Percentiles rank a stretch among this genome's conserved stretches.
These are phyloP conservation scores for Xanthia togata DNA, from an alignment of 2,888 invertebrate species.

Conservation along the genomic window DNA sequence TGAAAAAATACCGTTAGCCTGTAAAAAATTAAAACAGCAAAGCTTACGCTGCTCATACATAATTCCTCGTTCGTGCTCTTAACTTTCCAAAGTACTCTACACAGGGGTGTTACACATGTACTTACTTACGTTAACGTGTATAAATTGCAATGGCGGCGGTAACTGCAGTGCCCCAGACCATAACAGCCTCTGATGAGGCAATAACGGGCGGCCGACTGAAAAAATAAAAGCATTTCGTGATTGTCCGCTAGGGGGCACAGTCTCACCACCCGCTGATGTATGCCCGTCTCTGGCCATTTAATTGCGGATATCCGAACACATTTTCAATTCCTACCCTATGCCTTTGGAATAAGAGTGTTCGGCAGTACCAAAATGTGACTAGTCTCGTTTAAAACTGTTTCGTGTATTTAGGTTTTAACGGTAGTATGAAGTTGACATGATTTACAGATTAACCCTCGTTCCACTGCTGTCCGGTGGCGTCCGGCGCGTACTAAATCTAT, in stretches of 20 bases:
- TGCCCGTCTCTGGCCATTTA: constrained; percentile 70
- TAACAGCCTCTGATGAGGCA: constrained; percentile 84
- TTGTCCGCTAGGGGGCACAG: constrained; percentile 76
- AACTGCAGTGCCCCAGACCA: constrained; percentile 74
- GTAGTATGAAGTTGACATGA: constrained; percentile 64
- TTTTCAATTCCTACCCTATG: constrained; percentile 55
- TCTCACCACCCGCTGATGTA: constrained; percentile 73
- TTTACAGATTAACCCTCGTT: constrained; percentile 63
- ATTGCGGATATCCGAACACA: constrained; percentile 74
- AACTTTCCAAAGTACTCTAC: constrained; percentile 34
- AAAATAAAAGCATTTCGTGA: constrained; percentile 89
- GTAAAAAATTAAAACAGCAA: constrained; percentile 13
- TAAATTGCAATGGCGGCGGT: constrained; percentile 69
- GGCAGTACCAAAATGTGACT: constrained; percentile 20
- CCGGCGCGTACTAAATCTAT: constrained; percentile 41
- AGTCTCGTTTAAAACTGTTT: constrained; percentile 60
- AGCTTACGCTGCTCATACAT: constrained; percentile 26
- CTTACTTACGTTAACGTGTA: constrained; percentile 60
- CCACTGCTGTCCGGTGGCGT: constrained; percentile 26
- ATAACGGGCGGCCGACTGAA: constrained; percentile 81
- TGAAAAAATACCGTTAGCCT: background rate
- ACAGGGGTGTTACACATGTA: constrained; percentile 53
- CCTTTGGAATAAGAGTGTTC: constrained; percentile 47
- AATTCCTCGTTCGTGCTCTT: constrained; percentile 36
- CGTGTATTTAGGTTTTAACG: constrained; percentile 59